Evolutionary conservation across 2,113 vertebrate genomes (phyloP), one percentile per base, ranked within the genome.

Genomic region (Ailuropoda melanoleuca): DNA sequence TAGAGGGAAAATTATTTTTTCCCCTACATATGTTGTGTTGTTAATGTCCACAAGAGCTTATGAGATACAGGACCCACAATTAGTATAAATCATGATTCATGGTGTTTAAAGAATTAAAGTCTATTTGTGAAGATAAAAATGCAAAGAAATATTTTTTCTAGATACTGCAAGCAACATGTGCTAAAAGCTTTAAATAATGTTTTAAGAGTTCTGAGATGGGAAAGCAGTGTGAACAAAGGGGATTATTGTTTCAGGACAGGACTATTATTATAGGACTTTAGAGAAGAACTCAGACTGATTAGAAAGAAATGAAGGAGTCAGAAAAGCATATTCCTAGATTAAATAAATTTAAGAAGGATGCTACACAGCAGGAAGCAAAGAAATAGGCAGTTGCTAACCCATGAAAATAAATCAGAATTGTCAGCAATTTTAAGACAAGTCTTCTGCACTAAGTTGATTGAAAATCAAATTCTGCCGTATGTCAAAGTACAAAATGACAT

Each of bases 381-480:
- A 96, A 88, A 82, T 88, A 91, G 64, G 29, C 7, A 50, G 12
- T 46, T 90, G n/a, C 23, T 9, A 91, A 55, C 7, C 17, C 26
- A 31, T 60, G 23, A 83, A 83, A 94, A 50, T 43, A 60, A 88
- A 70, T 93, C 6, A 78, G 26, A 70, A 23, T 55, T 72, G 26
- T 43, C 75, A 91, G 58, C 53, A 72, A 68, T 80, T 85, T 53
- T 62, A 62, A 91, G 46, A 72, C 17, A 50, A 56, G 31, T 12
- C n/a, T 34, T 72, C 2, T 2, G 24, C 53, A n/a, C n/a, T 88
- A 24, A 64, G 8, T 29, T 92, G 82, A 82, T 46, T 93, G 46
- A 90, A 95, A 96, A 81, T 55, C 29, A 90, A 90, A 77, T 64
- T 82, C 74, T n/a, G n/a, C 14, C 56, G 3, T 72, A 70, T 93